Evolutionary conservation across 2,797 vertebrate species (phyloP), one percentile per base, ranked within the genome.

Genomic region (Vultur gryphus): DNA sequence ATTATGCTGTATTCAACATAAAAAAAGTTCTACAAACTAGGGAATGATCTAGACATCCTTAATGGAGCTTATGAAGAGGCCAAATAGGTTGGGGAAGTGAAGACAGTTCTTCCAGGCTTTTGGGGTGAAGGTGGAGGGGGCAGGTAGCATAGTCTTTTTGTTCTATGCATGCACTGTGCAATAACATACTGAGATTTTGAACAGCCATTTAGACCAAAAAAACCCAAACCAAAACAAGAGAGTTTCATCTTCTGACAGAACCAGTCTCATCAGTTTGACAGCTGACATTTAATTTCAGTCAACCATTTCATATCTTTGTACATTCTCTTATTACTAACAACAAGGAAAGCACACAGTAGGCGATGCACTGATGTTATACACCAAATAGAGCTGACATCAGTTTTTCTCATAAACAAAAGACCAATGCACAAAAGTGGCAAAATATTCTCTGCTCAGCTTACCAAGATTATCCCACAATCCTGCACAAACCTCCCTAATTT

Each of bases 241-340:
- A 88, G 29, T 39, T 77, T 87, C 37, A 49, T 88, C 71, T 72
- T 90, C 77, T 75, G 59, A 64, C 81, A 95, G 81, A 90, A 75
- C 33, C 57, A 54, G 4, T 77, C 81, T 89, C 59, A 77, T 84
- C 92, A 75, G 46, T 82, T 85, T 91, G 95, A 94, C 86, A 92
- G 84, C 41, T 92, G 58, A 64, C 75, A 89, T 94, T 70, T 93
- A 75, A 95, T 94, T 96, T 90, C 88, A 72, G 35, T 66, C 81
- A 88, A 58, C 54, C n/a, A 44, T 79, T 86, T 91, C 87, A 71
- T 69, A 37, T 89, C 80, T 86, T 84, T 55, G 59, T 66, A 70
- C 59, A 37, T 46, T 67, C 23, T 73, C 35, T 65, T 71, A 57
- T 49, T 95, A 72, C 39, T 91, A 90, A 57, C 17, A 95, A 80